Conservation (phyloP, 1,140 invertebrate species). For the Glossosoma conforme region DNA sequence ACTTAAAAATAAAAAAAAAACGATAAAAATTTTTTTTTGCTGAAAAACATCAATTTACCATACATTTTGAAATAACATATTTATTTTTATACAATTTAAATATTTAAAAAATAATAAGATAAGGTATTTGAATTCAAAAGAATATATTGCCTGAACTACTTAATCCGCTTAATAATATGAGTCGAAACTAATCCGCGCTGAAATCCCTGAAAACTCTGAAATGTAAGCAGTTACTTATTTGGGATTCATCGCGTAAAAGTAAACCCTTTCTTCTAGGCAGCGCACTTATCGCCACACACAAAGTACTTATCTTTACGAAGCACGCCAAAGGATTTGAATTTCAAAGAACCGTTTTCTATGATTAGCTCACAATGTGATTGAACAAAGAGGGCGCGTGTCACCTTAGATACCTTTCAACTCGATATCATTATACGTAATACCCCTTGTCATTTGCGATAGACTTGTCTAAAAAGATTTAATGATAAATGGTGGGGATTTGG, state of each 20-base stretch:
- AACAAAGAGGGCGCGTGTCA: constrained; percentile 15
- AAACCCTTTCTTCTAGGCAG: constrained; percentile 2
- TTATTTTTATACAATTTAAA: too few species aligned
- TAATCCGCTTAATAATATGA: too few species aligned
- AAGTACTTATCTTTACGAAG: constrained; percentile 6
- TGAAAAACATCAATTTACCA: too few species aligned
- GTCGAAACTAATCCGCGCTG: too few species aligned
- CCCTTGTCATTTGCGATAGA: constrained; percentile 9
- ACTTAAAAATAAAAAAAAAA: too few species aligned
- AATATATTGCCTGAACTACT: too few species aligned
- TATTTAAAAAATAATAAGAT: too few species aligned
- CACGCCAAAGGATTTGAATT: constrained; percentile 19
- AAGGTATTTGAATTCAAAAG: too few species aligned
- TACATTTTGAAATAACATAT: too few species aligned
- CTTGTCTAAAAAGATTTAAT: constrained; percentile 11
- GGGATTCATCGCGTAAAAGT: constrained; percentile 4
- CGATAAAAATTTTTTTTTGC: too few species aligned
- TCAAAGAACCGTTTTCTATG: constrained; percentile 18
- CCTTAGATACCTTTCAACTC: constrained; percentile 26
- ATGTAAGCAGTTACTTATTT: neutral
- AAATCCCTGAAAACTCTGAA: too few species aligned
- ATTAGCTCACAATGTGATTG: constrained; percentile 17
- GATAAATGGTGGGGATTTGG: constrained; percentile 12
- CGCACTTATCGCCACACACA: constrained; percentile 5
- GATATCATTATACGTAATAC: constrained; percentile 16